Evolutionary conservation across 2,888 invertebrate genomes (phyloP).

Genomic region (Aphrophora alni): DNA sequence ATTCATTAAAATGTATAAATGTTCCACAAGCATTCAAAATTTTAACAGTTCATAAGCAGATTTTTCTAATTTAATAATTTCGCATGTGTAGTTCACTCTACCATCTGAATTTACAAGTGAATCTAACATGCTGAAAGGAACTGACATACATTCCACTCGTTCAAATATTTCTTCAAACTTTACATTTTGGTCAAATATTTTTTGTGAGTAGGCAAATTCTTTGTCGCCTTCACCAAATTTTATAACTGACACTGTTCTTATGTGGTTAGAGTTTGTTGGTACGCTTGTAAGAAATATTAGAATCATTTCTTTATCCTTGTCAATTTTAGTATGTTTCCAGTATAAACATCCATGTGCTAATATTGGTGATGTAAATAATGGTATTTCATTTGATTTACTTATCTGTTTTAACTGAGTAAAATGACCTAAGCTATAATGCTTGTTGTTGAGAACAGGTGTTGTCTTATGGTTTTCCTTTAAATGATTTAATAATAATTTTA

Average conservation of each 20-base stretch:
- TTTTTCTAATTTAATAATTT: neutral
- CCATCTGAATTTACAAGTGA: neutral
- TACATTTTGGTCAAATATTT: neutral
- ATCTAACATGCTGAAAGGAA: neutral
- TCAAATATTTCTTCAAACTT: neutral
- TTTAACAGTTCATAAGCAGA: neutral
- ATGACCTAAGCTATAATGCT: neutral
- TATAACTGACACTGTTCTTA: neutral
- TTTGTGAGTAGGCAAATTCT: neutral
- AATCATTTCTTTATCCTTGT: neutral
- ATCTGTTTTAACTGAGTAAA: neutral
- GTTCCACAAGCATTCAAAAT: too few relatives aligned
- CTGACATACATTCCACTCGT: neutral
- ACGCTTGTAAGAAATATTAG: neutral
- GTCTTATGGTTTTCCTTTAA: neutral
- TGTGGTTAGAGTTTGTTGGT: neutral
- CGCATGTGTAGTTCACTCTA: neutral
- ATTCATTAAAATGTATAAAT: too few relatives aligned
- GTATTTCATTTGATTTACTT: neutral
- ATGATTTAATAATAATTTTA: neutral
- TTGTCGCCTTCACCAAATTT: neutral
- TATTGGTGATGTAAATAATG: neutral
- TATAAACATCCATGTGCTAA: neutral
- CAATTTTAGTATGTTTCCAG: neutral
- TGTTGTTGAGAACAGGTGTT: neutral